Evolutionary conservation across 2,797 vertebrate genomes (phyloP).

Genomic region (Alosa sapidissima): DNA sequence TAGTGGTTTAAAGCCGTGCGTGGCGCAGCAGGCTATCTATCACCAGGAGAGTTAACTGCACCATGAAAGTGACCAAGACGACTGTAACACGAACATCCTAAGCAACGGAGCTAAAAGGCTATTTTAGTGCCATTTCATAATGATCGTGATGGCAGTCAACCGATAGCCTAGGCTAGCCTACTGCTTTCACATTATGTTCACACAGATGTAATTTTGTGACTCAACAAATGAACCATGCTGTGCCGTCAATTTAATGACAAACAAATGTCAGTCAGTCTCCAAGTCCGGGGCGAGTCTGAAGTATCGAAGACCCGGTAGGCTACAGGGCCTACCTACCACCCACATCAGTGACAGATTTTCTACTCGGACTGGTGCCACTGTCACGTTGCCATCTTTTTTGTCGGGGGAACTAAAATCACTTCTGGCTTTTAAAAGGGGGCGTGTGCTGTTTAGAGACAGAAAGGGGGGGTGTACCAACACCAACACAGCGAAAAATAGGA

Average conservation of each 20-base stretch:
- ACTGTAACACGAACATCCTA: background rate
- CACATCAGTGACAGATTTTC: background rate
- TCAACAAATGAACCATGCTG: background rate
- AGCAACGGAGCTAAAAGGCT: too few relatives aligned
- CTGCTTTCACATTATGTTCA: too few relatives aligned
- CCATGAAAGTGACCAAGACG: background rate
- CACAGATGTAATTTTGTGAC: background rate
- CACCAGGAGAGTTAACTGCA: background rate
- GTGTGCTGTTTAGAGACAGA: background rate
- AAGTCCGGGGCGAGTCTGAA: background rate
- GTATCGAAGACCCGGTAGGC: background rate
- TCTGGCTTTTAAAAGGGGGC: background rate
- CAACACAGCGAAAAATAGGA: slow-evolving; percentile 39
- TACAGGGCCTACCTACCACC: background rate
- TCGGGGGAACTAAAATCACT: background rate
- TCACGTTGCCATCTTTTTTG: background rate
- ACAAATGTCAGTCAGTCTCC: background rate
- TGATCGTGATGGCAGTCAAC: too few relatives aligned
- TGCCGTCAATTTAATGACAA: too few relatives aligned
- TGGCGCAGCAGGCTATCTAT: background rate
- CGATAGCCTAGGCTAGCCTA: background rate
- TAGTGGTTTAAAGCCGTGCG: background rate
- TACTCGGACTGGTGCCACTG: background rate
- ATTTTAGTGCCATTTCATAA: too few relatives aligned
- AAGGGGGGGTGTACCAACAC: background rate